Base-by-base conservation (phyloP, 2,888 invertebrate genomes). In the Dynastes grantii region DNA sequence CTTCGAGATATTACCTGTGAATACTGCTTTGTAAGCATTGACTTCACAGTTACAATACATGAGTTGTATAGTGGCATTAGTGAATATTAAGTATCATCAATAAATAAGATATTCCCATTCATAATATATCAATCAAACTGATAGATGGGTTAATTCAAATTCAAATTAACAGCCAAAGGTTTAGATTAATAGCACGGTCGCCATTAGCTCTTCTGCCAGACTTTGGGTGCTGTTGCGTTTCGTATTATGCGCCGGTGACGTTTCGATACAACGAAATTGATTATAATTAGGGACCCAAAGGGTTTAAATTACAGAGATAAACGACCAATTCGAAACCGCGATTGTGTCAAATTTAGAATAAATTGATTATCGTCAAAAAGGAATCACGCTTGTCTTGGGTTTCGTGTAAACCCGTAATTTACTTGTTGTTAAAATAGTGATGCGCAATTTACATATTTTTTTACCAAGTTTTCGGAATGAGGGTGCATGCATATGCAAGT, bases 281-380 rank as follows among this genome's bases (percentile, higher is more conserved):
- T 63, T 32, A 80, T 82, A 82, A 81, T 81, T 82, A 81, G 81
- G 80, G 61, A 79, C 53, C 73, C 70, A 79, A 80, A 81, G 80
- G 82, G 76, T 78, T 40, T 53, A 76, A 81, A 82, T 82, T 82
- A 82, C 76, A 45, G 27, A 80, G 51, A 67, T 79, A 81, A 81
- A 80, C 73, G 81, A 79, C 77, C 81, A 79, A 82, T 82, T 80
- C 80, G 76, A 77, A 82, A 78, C 80, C 71, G 81, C 79, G 80
- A 81, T 81, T 78, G 82, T 82, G 82, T 82, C 82, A 81, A 81
- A 81, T 81, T 82, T 81, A 80, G 67, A 76, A 80, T 75, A 82
- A 82, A 82, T 82, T 80, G 82, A 82, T 82, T 81, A 80, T 78
- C 78, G 37, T 78, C 78, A 63, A 55, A 49, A 37, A 71, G 16